Evolutionary conservation across 2,113 vertebrate genomes (phyloP).

Genomic region (Chloebia gouldiae): DNA sequence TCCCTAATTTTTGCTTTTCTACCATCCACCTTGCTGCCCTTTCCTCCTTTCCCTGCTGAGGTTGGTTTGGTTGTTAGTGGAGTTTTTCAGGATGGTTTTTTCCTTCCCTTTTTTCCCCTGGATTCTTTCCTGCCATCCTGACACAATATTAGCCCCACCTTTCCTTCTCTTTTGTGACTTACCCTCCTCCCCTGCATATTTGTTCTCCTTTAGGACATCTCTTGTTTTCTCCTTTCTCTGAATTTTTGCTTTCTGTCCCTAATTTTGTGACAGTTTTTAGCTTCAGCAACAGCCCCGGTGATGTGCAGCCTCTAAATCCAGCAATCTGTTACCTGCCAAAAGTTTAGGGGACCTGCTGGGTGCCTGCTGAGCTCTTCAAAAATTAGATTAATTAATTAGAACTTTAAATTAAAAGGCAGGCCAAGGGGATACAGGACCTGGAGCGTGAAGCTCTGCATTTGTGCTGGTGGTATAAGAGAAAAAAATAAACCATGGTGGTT

Average conservation of each 20-base stretch:
- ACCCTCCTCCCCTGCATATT: rapidly evolving
- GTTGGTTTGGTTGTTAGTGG: neutral
- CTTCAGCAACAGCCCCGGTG: neutral
- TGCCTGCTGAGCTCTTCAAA: neutral
- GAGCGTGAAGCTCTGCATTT: neutral
- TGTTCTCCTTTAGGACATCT: neutral
- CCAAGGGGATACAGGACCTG: neutral
- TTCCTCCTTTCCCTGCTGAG: neutral
- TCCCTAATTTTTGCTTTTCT: neutral
- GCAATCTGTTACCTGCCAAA: neutral
- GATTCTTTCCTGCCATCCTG: neutral
- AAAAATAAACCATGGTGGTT: neutral
- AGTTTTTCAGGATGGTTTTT: neutral
- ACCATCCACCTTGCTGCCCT: neutral
- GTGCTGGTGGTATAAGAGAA: neutral
- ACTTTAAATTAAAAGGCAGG: neutral
- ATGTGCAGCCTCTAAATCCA: neutral
- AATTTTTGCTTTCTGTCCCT: neutral
- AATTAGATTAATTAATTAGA: neutral
- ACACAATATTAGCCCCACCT: neutral
- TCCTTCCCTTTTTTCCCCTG: rapidly evolving
- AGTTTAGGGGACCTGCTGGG: neutral
- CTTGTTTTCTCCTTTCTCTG: neutral
- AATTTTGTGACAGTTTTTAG: neutral
- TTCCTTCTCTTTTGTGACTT: neutral